Evolutionary conservation across 2,888 invertebrate genomes (phyloP).

Genomic region (Thera obeliscata): DNA sequence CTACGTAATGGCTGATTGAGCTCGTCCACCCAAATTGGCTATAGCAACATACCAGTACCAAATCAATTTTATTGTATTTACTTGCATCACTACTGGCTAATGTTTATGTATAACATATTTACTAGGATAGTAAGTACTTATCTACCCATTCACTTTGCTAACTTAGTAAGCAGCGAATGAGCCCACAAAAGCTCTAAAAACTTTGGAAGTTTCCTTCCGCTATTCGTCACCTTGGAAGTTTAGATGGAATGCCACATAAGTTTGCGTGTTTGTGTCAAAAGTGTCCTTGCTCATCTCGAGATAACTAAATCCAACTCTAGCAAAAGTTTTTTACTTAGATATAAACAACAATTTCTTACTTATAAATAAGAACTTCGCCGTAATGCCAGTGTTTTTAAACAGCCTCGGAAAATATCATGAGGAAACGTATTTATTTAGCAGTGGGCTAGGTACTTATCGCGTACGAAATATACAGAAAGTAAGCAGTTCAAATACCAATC

Average conservation of each 20-base stretch:
- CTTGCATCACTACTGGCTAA: no score
- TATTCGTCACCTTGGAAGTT: slow-evolving; percentile 29
- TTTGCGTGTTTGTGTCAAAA: slow-evolving; percentile 20
- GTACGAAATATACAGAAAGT: no score
- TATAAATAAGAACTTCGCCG: neutral
- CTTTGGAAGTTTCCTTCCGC: slow-evolving; percentile 14
- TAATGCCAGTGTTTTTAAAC: neutral
- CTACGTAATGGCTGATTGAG: no score
- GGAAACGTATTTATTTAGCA: no score
- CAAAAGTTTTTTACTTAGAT: slow-evolving; percentile 14
- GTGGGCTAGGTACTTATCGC: no score
- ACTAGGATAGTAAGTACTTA: neutral
- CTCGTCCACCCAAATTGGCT: no score
- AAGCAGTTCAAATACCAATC: no score
- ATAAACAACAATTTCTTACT: slow-evolving; percentile 1
- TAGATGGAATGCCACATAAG: slow-evolving; percentile 20
- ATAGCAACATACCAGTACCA: no score
- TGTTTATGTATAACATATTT: no score
- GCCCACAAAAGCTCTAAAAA: slow-evolving; percentile 18
- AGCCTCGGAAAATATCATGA: no score
- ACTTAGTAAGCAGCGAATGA: slow-evolving; percentile 8
- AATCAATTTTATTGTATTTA: no score
- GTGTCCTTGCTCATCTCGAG: slow-evolving; percentile 15
- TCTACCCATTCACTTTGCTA: slow-evolving; percentile 2
- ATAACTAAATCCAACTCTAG: slow-evolving; percentile 16